Conservation (phyloP, 1,140 invertebrate genomes). For the Drosophila kepulauana region DNA sequence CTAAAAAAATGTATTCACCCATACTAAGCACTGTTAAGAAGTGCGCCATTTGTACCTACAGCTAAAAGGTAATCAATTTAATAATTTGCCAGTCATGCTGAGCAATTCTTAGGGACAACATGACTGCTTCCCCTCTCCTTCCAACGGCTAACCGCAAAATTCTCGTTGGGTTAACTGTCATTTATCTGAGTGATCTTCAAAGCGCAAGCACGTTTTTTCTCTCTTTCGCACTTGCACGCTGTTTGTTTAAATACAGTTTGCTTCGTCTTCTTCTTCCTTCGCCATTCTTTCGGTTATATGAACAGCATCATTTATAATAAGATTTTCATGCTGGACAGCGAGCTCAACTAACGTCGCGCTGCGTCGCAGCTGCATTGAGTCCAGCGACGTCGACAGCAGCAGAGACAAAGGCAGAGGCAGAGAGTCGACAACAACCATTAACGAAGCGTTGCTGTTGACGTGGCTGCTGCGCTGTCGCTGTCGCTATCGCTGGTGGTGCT, state of each 20-base stretch:
- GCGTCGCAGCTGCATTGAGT: constrained; percentile 21
- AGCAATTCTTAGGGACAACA: neutral
- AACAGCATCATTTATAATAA: constrained; percentile 70
- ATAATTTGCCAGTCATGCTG: constrained; percentile 18
- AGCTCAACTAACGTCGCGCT: constrained; percentile 17
- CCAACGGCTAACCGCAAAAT: too few species aligned
- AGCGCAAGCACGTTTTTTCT: neutral
- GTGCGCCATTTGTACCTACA: neutral
- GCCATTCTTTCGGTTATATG: constrained; percentile 54
- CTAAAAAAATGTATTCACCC: neutral
- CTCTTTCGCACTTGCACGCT: neutral
- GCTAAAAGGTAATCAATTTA: constrained; percentile 16
- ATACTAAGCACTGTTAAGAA: too few species aligned
- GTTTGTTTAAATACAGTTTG: constrained; percentile 5
- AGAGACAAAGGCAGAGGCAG: neutral
- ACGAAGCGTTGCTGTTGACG: constrained; percentile 20
- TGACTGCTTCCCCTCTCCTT: neutral
- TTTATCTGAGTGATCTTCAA: constrained; percentile 23
- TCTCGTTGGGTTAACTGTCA: constrained; percentile 13
- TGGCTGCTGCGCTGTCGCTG: constrained; percentile 1
- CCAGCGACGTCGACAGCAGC: neutral
- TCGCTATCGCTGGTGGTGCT: neutral
- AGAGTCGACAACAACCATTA: constrained; percentile 13
- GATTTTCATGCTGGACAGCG: constrained; percentile 56
- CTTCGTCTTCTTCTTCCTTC: neutral